phyloP scores from a whole-genome alignment of 2,113 vertebrate genomes.

The Sturnira hondurensis region DNA sequence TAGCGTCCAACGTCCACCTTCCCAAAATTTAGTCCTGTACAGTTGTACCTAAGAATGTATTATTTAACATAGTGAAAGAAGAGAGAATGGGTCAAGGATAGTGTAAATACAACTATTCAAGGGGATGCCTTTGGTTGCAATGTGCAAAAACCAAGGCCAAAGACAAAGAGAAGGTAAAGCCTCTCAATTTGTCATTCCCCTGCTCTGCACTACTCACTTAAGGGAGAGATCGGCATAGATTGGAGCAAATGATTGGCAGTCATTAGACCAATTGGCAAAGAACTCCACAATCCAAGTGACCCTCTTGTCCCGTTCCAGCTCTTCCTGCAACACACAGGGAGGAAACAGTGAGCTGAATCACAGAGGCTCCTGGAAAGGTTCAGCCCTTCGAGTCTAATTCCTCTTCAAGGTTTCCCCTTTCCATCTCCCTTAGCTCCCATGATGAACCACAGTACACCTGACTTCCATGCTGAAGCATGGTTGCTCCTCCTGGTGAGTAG shows the following conservation, averaged over 20 bases:
- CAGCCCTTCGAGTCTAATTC: not conserved
- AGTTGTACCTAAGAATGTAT: conserved; percentile 87
- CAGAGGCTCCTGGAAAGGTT: not conserved
- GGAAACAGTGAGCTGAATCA: not conserved
- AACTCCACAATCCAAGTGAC: conserved; percentile 95
- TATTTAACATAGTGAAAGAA: not conserved
- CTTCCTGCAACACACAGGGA: conserved; percentile 82
- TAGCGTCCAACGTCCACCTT: conserved; percentile 96
- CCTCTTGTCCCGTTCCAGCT: conserved; percentile 88
- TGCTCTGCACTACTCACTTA: conserved; percentile 80
- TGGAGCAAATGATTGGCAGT: conserved; percentile 95
- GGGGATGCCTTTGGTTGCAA: not conserved
- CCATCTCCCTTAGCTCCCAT: not conserved
- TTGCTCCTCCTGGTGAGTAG: not conserved
- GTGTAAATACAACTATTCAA: not conserved
- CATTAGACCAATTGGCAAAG: conserved; percentile 96
- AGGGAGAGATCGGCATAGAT: conserved; percentile 94
- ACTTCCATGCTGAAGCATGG: not conserved
- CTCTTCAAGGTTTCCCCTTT: not conserved
- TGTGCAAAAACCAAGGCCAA: not conserved
- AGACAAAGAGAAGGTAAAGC: not conserved
- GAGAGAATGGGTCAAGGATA: not conserved
- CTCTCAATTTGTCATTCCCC: not conserved
- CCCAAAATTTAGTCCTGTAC: conserved; percentile 90
- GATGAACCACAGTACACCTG: not conserved